A percentile compares a stretch with the other conserved stretches of the same genome.
phyloP scores from a whole-genome alignment of 2,113 vertebrate genomes.

The Brachionichthys hirsutus region DNA sequence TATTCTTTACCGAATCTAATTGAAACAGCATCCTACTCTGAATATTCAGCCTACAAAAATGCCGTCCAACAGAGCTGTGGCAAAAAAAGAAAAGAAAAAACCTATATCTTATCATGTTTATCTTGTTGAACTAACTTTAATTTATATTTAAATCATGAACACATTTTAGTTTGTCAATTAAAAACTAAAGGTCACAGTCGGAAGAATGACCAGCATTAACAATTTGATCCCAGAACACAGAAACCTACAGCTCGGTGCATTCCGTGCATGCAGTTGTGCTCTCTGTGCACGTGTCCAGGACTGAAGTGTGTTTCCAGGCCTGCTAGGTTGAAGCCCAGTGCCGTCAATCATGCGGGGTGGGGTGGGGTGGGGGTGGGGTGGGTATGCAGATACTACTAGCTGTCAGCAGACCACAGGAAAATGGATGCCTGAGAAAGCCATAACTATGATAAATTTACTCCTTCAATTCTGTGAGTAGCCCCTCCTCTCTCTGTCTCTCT shows the following conservation, averaged over 20 bases:
- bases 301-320: conserved; percentile 47
- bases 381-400: conserved; percentile 75
- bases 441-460: conserved; percentile 98
- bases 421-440: conserved; percentile 94
- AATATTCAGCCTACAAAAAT: neutral
- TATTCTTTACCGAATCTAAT: too few relatives aligned
- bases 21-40: too few relatives aligned
- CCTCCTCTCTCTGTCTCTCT: conserved; percentile 44
- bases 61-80: neutral
- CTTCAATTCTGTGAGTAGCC: conserved; percentile 56
- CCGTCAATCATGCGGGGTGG: conserved; percentile 60
- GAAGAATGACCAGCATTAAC: conserved; percentile 30
- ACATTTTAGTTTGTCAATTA: neutral
- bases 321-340: conserved; percentile 44
- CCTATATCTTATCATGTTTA: too few relatives aligned
- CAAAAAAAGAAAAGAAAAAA: too few relatives aligned
- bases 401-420: conserved; percentile 91
- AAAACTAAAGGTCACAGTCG: neutral
- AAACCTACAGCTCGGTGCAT: conserved; percentile 21
- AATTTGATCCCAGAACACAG: neutral
- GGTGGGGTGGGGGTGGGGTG: conserved; percentile 24
- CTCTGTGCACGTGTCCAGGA: conserved; percentile 35
- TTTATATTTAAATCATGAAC: neutral
- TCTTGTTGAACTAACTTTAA: too few relatives aligned
- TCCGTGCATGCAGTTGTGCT: neutral